phyloP scores from a whole-genome alignment of 2,888 invertebrate species.

The Oscheius sp. region DNA sequence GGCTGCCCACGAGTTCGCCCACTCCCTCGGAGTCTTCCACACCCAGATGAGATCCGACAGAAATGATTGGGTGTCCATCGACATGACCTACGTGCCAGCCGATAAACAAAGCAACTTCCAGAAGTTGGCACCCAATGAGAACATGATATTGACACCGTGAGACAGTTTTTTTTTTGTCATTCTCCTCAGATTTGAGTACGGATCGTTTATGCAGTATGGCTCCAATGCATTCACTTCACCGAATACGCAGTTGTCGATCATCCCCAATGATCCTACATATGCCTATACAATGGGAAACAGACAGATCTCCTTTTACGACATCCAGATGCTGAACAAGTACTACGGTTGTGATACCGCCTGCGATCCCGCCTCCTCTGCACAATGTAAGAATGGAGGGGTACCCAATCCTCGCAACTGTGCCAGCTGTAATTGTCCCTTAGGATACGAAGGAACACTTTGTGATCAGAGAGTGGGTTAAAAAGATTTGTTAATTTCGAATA shows the following conservation, averaged over 20 bases:
- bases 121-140: slow-evolving; percentile 24
- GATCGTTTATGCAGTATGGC: slow-evolving; percentile 46
- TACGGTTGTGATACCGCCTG: slow-evolving; percentile 57
- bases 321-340: slow-evolving; percentile 63
- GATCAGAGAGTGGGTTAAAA: slow-evolving; percentile 37
- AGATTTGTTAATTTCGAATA: background rate
- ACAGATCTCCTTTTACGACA: slow-evolving; percentile 56
- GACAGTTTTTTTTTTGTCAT: too few relatives aligned
- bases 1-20: slow-evolving; percentile 46
- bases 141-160: slow-evolving; percentile 34
- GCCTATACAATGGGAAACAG: slow-evolving; percentile 57
- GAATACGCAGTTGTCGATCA: slow-evolving; percentile 32
- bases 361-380: slow-evolving; percentile 36
- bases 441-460: slow-evolving; percentile 58
- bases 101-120: slow-evolving; percentile 21
- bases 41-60: slow-evolving; percentile 50
- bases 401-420: slow-evolving; percentile 56
- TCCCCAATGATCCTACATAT: slow-evolving; percentile 45
- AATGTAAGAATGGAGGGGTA: slow-evolving; percentile 61
- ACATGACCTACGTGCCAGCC: slow-evolving; percentile 37
- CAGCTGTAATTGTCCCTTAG: slow-evolving; percentile 61
- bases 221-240: slow-evolving; percentile 16
- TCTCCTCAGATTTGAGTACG: too few relatives aligned
- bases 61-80: slow-evolving; percentile 42
- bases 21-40: slow-evolving; percentile 43